These are phyloP conservation scores for Zophobas morio DNA, from an alignment of 1,140 invertebrate genomes.

Conservation along the genomic window DNA sequence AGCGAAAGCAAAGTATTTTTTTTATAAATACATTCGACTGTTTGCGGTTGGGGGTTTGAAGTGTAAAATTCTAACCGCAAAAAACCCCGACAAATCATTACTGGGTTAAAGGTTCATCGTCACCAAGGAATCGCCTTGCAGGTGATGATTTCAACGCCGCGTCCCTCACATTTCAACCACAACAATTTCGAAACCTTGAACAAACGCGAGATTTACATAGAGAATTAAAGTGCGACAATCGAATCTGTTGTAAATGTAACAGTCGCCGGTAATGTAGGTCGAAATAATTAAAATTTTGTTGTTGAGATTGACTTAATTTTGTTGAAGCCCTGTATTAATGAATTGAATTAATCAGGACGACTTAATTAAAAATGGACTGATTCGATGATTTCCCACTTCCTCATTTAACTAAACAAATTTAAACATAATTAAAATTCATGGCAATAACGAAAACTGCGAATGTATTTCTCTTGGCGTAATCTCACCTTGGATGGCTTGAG, in stretches of 20 bases:
- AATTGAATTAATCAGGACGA: constrained; percentile 28
- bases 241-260: neutral
- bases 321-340: neutral
- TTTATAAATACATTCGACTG: neutral
- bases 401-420: constrained; percentile 21
- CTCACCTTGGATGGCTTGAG: constrained; percentile 17
- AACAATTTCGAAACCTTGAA: neutral
- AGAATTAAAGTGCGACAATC: neutral
- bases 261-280: neutral
- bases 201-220: neutral
- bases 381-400: constrained; percentile 23
- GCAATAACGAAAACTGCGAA: neutral
- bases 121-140: neutral
- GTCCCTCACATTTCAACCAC: neutral
- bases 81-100: neutral
- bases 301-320: neutral
- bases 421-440: constrained; percentile 28
- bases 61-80: neutral
- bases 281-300: neutral
- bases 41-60: neutral
- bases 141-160: neutral
- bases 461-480: neutral
- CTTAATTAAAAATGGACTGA: neutral
- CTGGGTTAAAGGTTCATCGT: neutral
- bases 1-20: neutral